Conservation (phyloP, 1,140 invertebrate genomes). For the Listronotus bonariensis region DNA sequence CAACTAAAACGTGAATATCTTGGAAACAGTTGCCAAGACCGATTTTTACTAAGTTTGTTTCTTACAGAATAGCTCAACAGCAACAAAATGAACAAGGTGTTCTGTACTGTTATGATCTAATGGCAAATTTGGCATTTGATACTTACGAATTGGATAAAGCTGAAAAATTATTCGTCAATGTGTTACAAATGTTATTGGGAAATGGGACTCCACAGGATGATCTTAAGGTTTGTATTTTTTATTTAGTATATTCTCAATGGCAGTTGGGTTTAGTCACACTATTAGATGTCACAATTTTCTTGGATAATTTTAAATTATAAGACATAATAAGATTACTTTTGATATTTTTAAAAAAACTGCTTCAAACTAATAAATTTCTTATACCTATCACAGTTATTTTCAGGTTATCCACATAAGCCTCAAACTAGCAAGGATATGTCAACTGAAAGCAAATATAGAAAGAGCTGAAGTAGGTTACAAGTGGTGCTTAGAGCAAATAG, state of each 20-base stretch:
- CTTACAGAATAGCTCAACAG: conserved; percentile 77
- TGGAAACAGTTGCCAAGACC: no score
- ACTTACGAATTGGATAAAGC: conserved; percentile 78
- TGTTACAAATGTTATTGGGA: conserved; percentile 75
- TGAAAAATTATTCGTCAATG: conserved; percentile 79
- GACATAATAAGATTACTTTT: no score
- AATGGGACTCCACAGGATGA: conserved; percentile 73
- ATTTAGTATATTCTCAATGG: background rate
- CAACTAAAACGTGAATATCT: no score
- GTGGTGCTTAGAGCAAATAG: conserved; percentile 74
- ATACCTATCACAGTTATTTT: conserved; percentile 22
- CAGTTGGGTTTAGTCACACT: no score
- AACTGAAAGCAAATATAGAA: conserved; percentile 64
- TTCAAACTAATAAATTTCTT: conserved; percentile 7
- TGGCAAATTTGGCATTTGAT: conserved; percentile 88
- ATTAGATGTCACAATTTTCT: no score
- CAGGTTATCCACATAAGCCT: conserved; percentile 73
- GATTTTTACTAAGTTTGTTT: background rate
- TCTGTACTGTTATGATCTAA: conserved; percentile 86
- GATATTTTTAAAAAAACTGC: no score
- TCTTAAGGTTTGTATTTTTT: conserved; percentile 63
- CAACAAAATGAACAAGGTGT: conserved; percentile 73
- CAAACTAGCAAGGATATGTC: conserved; percentile 74
- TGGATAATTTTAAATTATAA: no score
- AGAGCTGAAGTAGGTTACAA: conserved; percentile 76